Percentiles rank a stretch among this genome's conserved stretches.
phyloP scores from a whole-genome alignment of 2,797 vertebrate species.

The Sarcoramphus papa region DNA sequence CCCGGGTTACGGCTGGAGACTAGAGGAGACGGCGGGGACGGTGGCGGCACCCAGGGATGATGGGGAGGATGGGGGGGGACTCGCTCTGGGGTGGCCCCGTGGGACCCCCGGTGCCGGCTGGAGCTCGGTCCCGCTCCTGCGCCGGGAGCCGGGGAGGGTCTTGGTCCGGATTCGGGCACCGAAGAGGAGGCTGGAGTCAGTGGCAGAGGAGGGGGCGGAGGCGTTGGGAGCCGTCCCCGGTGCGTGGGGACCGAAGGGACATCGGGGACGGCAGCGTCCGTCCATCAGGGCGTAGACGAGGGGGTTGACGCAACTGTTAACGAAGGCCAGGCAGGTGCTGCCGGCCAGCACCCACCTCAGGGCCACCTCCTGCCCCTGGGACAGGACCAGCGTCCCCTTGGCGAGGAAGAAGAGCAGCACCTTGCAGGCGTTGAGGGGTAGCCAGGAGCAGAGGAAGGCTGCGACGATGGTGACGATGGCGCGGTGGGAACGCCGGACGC shows the following conservation, averaged over 20 bases:
- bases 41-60: not conserved
- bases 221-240: not conserved
- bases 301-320: constrained; percentile 87
- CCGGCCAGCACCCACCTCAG: constrained; percentile 67
- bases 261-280: constrained; percentile 74
- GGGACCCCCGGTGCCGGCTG: not conserved
- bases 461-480: constrained; percentile 82
- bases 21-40: accelerated
- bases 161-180: not conserved
- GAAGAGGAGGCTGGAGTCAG: not conserved
- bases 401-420: constrained; percentile 52
- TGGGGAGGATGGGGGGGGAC: not conserved
- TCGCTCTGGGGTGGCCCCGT: not conserved
- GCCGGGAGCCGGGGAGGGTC: not conserved
- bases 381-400: not conserved
- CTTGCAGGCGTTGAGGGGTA: constrained; percentile 83
- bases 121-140: not conserved
- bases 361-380: not conserved
- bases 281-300: constrained; percentile 84
- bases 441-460: constrained; percentile 84
- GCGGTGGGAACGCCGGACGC: constrained; percentile 78
- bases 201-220: not conserved
- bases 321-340: constrained; percentile 83
- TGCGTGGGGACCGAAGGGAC: not conserved
- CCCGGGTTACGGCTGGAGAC: not conserved